Evolutionary conservation across 2,113 vertebrate species (phyloP).

Genomic region (Orientallactaga bullata): DNA sequence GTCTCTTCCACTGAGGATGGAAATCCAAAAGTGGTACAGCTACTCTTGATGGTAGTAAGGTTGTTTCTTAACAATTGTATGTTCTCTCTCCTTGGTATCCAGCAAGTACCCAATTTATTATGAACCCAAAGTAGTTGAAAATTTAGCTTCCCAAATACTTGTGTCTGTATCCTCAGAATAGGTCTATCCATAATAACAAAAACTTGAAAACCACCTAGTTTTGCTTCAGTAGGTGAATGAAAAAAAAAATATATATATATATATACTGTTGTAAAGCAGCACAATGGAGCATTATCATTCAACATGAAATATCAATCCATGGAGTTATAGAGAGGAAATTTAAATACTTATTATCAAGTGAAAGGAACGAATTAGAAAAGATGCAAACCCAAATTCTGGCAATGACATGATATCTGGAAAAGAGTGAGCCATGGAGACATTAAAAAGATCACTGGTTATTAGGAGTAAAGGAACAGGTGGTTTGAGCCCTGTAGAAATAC

Average conservation of each 20-base stretch:
- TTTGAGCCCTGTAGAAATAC: neutral
- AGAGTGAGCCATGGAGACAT: neutral
- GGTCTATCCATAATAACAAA: neutral
- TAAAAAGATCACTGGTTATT: neutral
- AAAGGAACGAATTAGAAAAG: neutral
- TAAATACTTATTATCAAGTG: neutral
- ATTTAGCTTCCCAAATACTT: too few species aligned
- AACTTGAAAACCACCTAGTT: neutral
- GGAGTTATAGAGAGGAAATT: neutral
- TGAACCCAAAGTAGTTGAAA: too few species aligned
- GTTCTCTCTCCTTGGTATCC: too few species aligned
- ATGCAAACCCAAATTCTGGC: too few species aligned
- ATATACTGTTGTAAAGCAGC: neutral
- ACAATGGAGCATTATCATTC: neutral
- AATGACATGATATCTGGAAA: neutral
- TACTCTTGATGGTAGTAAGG: too few species aligned
- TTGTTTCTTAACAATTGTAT: too few species aligned
- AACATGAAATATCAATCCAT: neutral
- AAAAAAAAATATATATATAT: too few species aligned
- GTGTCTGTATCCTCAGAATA: too few species aligned
- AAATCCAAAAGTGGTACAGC: too few species aligned
- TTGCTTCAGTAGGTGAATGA: too few species aligned
- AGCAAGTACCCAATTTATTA: too few species aligned
- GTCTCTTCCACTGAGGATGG: too few species aligned
- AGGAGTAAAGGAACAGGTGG: neutral